Evolutionary conservation across 2,113 vertebrate species (phyloP).

Genomic region (Pogona vitticeps): DNA sequence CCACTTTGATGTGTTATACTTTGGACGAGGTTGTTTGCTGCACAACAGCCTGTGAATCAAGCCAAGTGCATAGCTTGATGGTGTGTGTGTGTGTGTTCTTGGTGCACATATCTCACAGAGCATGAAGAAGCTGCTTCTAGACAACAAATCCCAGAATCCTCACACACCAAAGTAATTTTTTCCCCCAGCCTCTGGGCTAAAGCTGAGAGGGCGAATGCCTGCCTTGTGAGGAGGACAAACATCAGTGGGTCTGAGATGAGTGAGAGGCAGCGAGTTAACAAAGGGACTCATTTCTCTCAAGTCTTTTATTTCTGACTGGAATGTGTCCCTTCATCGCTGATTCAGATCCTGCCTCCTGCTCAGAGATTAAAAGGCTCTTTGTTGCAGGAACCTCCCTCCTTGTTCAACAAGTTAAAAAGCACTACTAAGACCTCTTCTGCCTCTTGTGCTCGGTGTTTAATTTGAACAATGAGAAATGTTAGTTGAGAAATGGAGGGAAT

Average conservation of each 20-base stretch:
- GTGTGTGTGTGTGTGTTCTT: background rate
- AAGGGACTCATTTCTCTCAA: background rate
- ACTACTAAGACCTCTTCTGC: background rate
- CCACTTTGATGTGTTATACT: background rate
- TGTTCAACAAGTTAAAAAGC: constrained; percentile 12
- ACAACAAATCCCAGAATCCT: background rate
- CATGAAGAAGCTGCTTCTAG: no score
- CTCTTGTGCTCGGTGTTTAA: constrained; percentile 7
- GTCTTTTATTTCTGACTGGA: constrained; percentile 21
- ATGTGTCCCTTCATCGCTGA: constrained; percentile 8
- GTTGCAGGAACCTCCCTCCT: background rate
- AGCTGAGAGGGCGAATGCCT: background rate
- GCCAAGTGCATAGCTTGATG: background rate
- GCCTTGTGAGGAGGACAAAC: background rate
- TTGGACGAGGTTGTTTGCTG: background rate
- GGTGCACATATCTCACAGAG: no score
- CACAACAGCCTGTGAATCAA: no score
- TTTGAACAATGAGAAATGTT: background rate
- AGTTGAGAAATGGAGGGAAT: background rate
- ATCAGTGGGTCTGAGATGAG: constrained; percentile 5
- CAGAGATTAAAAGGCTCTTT: constrained; percentile 23
- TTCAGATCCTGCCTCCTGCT: constrained; percentile 1
- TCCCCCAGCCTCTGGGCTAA: background rate
- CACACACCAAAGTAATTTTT: background rate
- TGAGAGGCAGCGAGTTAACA: background rate